Conservation (phyloP, 1,140 invertebrate species). For the Drosophila bifasciata region DNA sequence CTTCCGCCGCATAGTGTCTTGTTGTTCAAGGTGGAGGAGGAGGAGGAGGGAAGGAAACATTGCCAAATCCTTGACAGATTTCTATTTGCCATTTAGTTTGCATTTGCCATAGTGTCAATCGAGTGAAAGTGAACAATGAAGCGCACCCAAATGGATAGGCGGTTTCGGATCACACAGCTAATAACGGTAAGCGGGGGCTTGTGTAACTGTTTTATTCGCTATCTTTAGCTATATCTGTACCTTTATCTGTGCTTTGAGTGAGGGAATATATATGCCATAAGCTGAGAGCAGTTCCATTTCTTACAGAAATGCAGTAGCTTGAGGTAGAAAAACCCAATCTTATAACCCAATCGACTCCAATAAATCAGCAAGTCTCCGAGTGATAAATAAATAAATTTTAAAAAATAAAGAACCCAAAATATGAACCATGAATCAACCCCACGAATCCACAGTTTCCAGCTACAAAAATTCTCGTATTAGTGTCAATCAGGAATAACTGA, state of each 20-base stretch:
- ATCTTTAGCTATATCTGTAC: not conserved
- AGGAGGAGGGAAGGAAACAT: too few relatives aligned
- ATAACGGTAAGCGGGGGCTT: constrained; percentile 61
- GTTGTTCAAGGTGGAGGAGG: constrained; percentile 5
- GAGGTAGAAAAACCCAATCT: too few relatives aligned
- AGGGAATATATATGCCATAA: too few relatives aligned
- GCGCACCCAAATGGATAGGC: constrained; percentile 55
- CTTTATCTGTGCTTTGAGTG: not conserved
- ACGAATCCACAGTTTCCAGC: too few relatives aligned
- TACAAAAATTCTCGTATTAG: not conserved
- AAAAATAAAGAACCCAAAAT: too few relatives aligned
- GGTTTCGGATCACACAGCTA: constrained; percentile 57
- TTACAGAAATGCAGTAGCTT: too few relatives aligned
- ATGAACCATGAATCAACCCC: too few relatives aligned
- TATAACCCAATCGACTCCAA: too few relatives aligned
- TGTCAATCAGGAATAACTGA: too few relatives aligned
- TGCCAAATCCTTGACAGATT: constrained; percentile 52
- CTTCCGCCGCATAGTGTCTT: constrained; percentile 11
- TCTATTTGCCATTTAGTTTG: constrained; percentile 49
- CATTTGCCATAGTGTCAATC: constrained; percentile 44
- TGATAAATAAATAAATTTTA: too few relatives aligned
- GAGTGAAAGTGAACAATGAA: constrained; percentile 75
- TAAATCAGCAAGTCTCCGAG: too few relatives aligned
- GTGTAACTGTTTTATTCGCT: constrained; percentile 8
- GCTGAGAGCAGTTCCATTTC: too few relatives aligned